Conservation (phyloP, 35 echinoderm and acorn worm species). For the Holothuria glaberrima region DNA sequence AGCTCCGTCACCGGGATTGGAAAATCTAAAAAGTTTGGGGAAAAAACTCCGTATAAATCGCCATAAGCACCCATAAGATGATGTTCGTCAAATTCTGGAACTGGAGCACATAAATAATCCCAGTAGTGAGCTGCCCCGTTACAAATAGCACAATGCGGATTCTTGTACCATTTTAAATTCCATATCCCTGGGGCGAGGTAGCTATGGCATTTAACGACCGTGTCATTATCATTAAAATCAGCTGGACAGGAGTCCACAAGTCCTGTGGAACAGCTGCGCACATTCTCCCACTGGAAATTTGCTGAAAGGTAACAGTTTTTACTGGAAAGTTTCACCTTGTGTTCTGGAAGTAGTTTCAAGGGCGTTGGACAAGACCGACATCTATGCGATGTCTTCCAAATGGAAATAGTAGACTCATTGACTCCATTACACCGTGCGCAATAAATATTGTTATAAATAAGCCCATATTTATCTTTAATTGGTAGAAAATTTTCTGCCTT, state of each 20-base stretch:
- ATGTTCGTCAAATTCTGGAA: background rate
- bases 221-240: background rate
- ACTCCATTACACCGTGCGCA: too few relatives aligned
- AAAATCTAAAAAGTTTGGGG: background rate
- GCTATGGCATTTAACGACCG: background rate
- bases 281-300: too few relatives aligned
- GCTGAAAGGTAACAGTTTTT: background rate
- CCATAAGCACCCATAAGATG: too few relatives aligned
- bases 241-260: background rate
- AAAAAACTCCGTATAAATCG: background rate
- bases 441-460: slow-evolving; percentile 13
- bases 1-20: background rate
- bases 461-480: background rate
- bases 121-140: background rate
- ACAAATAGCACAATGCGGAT: slow-evolving; percentile 21
- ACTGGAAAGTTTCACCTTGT: background rate
- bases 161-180: background rate
- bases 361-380: too few relatives aligned
- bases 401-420: too few relatives aligned
- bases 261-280: background rate
- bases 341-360: background rate
- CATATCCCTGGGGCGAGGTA: background rate
- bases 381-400: too few relatives aligned
- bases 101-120: background rate
- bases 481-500: slow-evolving; percentile 1